These are phyloP conservation scores for Ceyx erithaca DNA, from an alignment of 2,797 vertebrate genomes.

Conservation along the genomic window DNA sequence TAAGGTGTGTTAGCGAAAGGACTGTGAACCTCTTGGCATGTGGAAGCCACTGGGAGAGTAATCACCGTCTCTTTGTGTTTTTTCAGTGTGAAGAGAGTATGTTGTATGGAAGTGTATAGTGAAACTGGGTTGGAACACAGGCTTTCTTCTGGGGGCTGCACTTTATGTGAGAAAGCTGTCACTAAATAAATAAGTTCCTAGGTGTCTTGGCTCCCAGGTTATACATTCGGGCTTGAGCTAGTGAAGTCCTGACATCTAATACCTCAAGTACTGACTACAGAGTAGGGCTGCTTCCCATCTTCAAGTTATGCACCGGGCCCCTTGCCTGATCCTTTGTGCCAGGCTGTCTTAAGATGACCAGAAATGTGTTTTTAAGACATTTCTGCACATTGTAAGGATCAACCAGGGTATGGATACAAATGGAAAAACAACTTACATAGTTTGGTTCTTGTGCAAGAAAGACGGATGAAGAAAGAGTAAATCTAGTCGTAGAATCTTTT, in stretches of 20 bases:
- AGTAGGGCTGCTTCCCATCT: not conserved
- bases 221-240: not conserved
- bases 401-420: not conserved
- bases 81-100: not conserved
- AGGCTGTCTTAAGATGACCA: not conserved
- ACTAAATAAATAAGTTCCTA: not conserved
- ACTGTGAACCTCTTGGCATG: conserved; percentile 12
- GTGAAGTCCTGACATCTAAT: not conserved
- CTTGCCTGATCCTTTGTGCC: not conserved
- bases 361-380: not conserved
- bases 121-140: not conserved
- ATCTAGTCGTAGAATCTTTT: conserved; percentile 21
- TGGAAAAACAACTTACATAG: not conserved
- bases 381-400: not conserved
- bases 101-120: not conserved
- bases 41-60: conserved; percentile 37
- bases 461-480: conserved; percentile 13
- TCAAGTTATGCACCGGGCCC: not conserved
- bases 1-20: not conserved
- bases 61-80: not conserved
- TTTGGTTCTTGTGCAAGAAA: conserved; percentile 36
- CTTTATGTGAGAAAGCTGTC: not conserved
- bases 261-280: not conserved
- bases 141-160: not conserved
- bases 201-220: not conserved